A percentile compares a stretch with the other conserved stretches of the same genome.
phyloP scores from a whole-genome alignment of 2,888 invertebrate species.

The Lasioglossum villosulum region DNA sequence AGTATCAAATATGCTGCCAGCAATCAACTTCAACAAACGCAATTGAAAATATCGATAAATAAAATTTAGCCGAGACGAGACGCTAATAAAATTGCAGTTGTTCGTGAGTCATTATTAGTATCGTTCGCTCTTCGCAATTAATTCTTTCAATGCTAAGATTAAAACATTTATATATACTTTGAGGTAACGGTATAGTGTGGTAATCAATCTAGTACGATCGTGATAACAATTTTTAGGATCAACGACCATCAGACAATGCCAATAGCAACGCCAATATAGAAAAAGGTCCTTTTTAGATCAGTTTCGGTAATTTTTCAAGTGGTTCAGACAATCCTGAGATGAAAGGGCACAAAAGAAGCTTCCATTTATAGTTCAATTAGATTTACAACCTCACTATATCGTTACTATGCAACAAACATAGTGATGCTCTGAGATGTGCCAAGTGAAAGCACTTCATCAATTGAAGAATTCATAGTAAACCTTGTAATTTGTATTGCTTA shows the following conservation, averaged over 20 bases:
- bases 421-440: neutral
- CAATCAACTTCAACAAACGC: slow-evolving; percentile 15
- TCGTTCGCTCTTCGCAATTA: neutral
- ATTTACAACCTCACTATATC: neutral
- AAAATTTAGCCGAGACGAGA: neutral
- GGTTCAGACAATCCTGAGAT: neutral
- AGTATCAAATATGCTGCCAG: slow-evolving; percentile 36
- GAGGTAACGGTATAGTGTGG: neutral
- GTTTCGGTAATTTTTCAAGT: neutral
- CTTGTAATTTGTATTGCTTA: neutral
- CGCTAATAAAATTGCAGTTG: neutral
- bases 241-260: neutral
- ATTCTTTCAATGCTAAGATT: neutral
- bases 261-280: neutral
- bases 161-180: neutral
- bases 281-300: neutral
- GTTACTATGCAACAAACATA: neutral
- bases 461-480: neutral
- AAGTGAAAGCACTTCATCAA: neutral
- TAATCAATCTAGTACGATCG: neutral
- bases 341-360: neutral
- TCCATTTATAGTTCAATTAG: neutral
- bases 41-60: slow-evolving; percentile 11
- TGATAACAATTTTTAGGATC: neutral
- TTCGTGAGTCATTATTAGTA: neutral